Evolutionary conservation across 2,113 vertebrate genomes (phyloP).

Genomic region (Alethe castanea): DNA sequence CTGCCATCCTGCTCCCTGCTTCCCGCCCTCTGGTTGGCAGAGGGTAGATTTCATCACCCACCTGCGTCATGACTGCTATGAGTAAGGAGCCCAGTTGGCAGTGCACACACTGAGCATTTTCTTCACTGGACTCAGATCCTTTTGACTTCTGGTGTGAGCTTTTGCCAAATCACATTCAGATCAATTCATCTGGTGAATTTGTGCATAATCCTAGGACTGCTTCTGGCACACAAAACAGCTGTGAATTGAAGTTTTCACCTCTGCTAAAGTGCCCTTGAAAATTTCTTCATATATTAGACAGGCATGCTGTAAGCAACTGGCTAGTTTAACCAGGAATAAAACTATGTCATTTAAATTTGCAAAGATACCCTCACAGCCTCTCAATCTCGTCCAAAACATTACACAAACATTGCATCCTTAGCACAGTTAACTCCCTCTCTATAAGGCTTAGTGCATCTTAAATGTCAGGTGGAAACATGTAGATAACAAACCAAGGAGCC

Average conservation of each 20-base stretch:
- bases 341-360: not conserved
- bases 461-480: not conserved
- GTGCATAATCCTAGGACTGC: not conserved
- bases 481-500: not conserved
- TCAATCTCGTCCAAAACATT: not conserved
- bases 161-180: not conserved
- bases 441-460: not conserved
- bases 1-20: not conserved
- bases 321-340: slow-evolving; percentile 18
- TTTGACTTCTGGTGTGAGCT: not conserved
- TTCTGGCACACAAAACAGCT: not conserved
- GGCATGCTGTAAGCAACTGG: not conserved
- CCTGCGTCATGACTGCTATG: rapidly evolving
- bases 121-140: not conserved
- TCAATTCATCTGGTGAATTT: not conserved
- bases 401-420: not conserved
- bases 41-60: not conserved
- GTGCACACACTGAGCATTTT: not conserved
- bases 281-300: not conserved
- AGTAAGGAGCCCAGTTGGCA: not conserved
- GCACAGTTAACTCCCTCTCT: not conserved
- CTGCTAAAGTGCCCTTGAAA: not conserved
- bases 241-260: not conserved
- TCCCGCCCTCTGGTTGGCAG: not conserved
- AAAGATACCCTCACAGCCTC: not conserved